Base-by-base conservation (phyloP, 2,888 invertebrate genomes). In the Brachyptera putata region DNA sequence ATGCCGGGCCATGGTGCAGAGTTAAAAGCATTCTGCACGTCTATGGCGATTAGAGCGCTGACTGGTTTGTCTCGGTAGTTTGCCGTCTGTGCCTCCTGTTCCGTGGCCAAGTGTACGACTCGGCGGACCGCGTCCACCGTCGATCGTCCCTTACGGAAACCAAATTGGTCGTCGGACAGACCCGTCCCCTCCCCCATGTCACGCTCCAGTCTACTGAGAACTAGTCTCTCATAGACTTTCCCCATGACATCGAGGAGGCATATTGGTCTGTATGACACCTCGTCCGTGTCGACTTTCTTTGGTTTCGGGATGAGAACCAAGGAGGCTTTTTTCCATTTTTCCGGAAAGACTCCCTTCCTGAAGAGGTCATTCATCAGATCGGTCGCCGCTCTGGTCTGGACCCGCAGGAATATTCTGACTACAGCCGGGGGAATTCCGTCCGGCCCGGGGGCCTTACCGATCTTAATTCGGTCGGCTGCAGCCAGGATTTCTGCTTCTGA, bases 241-340 rank as follows among this genome's bases (percentile, higher is more conserved):
- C 63, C 60, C 49, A 58, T 11, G 41, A 60, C 48, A 21, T 59
- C 50, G 22, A 60, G 25, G 16, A 60, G 60, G 39, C 60, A 60
- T 30, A 60, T 59, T 22, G 60, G 60, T 18, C 60, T 60, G 22
- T 61, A 60, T 11, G 59, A 5, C 13, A n/a, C 11, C 4, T 39
- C 21, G 24, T 60, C 59, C 5, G 24, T 14, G 13, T 30, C 34
- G 2, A 4, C 3, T 26, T 61, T 48, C 22, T 61, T 48, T 25
- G 41, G 48, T 39, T 64, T 64, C 11, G 49, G 50, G 11, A 64
- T 46, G 18, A 64, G 56, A 14, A 64, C 57, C 1, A 64, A 46
- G 11, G 55, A 46, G 14, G 62, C 60, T 13, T 11, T 39, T 49
- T 64, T 64, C 61, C 64, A 63, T 13, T 22, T 25, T 2, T 22